Evolutionary conservation across 2,113 vertebrate species (phyloP).

Genomic region (Sinocyclocheilus maitianheensis): DNA sequence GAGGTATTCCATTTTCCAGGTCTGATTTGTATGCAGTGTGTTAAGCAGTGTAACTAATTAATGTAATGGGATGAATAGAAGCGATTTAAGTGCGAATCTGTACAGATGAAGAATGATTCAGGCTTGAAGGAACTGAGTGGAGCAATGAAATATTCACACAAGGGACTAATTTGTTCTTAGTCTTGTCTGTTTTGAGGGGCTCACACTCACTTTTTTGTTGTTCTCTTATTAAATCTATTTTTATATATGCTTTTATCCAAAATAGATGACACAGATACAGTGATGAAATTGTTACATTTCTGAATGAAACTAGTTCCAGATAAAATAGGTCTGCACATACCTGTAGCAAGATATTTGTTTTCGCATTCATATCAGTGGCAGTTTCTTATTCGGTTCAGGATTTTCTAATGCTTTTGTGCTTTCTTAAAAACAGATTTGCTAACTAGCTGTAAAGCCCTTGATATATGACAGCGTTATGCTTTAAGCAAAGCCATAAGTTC

Average conservation of each 20-base stretch:
- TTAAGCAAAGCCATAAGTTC: not conserved
- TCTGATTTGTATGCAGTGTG: constrained; percentile 48
- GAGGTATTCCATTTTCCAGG: not conserved
- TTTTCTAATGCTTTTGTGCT: not conserved
- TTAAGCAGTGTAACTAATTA: constrained; percentile 50
- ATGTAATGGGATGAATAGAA: constrained; percentile 45
- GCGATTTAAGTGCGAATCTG: constrained; percentile 35
- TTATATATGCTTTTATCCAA: not conserved
- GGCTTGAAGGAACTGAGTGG: constrained; percentile 41
- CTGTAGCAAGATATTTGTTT: not conserved
- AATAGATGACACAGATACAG: not conserved
- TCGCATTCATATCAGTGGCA: not conserved
- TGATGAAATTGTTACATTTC: not conserved
- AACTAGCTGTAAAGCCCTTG: not conserved
- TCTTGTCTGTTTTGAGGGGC: constrained; percentile 27
- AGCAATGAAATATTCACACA: constrained; percentile 53
- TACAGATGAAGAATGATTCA: constrained; percentile 45
- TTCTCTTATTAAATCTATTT: constrained; percentile 24
- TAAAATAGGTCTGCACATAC: not conserved
- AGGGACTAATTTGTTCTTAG: constrained; percentile 56
- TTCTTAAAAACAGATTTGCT: not conserved
- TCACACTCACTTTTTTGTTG: constrained; percentile 9
- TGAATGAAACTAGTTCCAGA: not conserved
- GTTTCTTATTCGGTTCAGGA: not conserved
- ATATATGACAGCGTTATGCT: not conserved